These are phyloP conservation scores for Dysidea cf. avara DNA, from an alignment of 37 sponge, comb jelly and placozoan genomes.

Conservation along the genomic window DNA sequence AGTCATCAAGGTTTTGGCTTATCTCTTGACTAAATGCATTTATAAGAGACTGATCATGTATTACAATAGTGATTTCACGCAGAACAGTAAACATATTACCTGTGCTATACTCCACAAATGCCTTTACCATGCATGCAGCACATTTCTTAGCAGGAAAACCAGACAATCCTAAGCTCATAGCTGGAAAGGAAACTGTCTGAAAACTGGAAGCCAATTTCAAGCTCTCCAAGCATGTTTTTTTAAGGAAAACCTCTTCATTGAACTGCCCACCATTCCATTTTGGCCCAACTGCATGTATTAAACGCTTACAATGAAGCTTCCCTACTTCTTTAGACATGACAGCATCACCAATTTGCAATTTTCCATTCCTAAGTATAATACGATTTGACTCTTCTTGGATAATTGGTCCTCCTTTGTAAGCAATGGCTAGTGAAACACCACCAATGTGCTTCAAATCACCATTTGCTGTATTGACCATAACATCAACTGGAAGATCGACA, in stretches of 20 bases:
- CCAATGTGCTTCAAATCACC: constrained; percentile 54
- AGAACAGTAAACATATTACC: not conserved
- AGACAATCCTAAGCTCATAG: constrained; percentile 66
- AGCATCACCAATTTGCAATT: constrained; percentile 46
- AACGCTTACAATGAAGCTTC: constrained; percentile 45
- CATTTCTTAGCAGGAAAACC: constrained; percentile 54
- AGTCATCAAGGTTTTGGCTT: too few species aligned
- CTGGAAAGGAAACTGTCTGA: constrained; percentile 56
- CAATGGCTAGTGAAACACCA: constrained; percentile 51
- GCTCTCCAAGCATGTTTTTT: constrained; percentile 8
- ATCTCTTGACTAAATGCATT: too few species aligned
- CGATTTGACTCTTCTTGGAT: constrained; percentile 44
- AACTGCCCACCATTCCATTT: constrained; percentile 17
- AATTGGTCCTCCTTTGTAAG: constrained; percentile 55
- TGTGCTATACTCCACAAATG: constrained; percentile 20
- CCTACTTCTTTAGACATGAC: constrained; percentile 46
- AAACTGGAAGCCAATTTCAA: constrained; percentile 23
- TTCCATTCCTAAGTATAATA: constrained; percentile 12
- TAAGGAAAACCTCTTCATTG: constrained; percentile 25
- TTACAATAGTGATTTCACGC: constrained; percentile 30
- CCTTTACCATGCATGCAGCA: constrained; percentile 32
- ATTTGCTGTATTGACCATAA: constrained; percentile 81
- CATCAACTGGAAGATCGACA: constrained; percentile 54
- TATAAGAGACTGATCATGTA: not conserved
- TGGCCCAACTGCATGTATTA: constrained; percentile 72